Evolutionary conservation across 2,113 vertebrate species (phyloP), one percentile per base, ranked within the genome.

Genomic region (Apteryx owenii): DNA sequence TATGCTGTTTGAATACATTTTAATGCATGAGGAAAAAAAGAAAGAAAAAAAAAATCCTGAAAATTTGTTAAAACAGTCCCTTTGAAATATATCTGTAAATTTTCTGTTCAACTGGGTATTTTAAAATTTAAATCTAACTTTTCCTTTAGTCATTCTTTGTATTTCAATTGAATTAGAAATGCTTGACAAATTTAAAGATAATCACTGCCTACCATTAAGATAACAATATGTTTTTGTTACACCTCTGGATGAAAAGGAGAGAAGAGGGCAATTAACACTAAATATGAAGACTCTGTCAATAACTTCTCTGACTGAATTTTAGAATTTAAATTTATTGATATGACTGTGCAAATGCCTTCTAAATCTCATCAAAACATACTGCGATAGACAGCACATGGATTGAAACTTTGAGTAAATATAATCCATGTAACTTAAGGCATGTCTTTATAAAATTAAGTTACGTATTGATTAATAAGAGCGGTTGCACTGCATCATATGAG

Each of bases 341-440:
- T 1, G 23, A 17, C 40, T 62, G 9, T 44, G 26, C 19, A n/a
- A 19, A 58, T 2, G 26, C 22, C 58, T 89, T 9, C 40, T 51
- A 40, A 51, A 29, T n/a, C 40, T 73, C 19, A 26, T 28, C 64
- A 68, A 48, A 85, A 26, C 51, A 19, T 68, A 13, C 2, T 9
- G 13, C 68, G 28, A 8, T 78, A n/a, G 23, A 18, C 40, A 73
- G 28, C 0, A 2, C 16, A 5, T 19, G 29, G 48, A 19, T 4
- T 29, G 46, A 38, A 68, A 68, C 29, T 61, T 38, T 42, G 16
- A 48, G 44, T 23, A 15, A 46, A 15, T 69, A 38, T 38, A 38
- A 22, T 80, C 0, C 1, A 8, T 13, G 38, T 40, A 25, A 21
- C 38, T 71, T 66, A 0, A 0, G 4, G 10, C 28, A 12, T 3